Base-by-base conservation (phyloP, 2,113 vertebrate species). In the Epinephelus fuscoguttatus region DNA sequence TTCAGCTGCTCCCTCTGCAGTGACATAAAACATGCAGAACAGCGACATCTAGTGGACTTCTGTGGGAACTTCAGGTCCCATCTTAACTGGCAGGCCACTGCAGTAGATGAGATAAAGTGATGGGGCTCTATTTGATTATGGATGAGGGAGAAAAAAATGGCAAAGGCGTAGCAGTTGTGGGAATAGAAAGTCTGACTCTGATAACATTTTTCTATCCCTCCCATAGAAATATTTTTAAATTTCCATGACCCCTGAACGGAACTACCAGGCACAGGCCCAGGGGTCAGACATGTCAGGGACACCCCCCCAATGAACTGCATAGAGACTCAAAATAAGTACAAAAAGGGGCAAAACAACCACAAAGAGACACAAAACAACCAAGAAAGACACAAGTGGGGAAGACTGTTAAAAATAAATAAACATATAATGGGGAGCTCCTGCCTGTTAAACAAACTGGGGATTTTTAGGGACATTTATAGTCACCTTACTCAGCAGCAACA, bases 1-100 rank as follows among this genome's bases (percentile, higher is more conserved):
- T 81, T 70, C 74, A 66, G 47, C 4, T 10, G 8, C 42, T 11
- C 10, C 9, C 75, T 68, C 62, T 55, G 4, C n/a, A 10, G 42
- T 8, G 11, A 25, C 59, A 17, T 15, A 81, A 87, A 91, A 81
- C 59, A 84, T 15, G 67, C 49, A 12, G 78, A 78, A 84, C 71
- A 80, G 78, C 15, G 91, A 86, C 92, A 93, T 90, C 91, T 88
- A 67, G 90, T n/a, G 91, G 79, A 1, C 1, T 4, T 2, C 0
- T 0, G 6, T 0, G 7, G 19, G 0, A 69, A 82, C 59, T 6
- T 47, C 52, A 68, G 7, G 6, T 19, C 13, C 8, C 15, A 2
- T 18, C 19, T 30, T 50, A 11, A 33, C 56, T 69, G 4, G 18
- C 12, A 23, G 14, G 45, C 40, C 70, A 15, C 14, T 67, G 64